Evolutionary conservation across 2,113 vertebrate species (phyloP).

Genomic region (Podarcis muralis): DNA sequence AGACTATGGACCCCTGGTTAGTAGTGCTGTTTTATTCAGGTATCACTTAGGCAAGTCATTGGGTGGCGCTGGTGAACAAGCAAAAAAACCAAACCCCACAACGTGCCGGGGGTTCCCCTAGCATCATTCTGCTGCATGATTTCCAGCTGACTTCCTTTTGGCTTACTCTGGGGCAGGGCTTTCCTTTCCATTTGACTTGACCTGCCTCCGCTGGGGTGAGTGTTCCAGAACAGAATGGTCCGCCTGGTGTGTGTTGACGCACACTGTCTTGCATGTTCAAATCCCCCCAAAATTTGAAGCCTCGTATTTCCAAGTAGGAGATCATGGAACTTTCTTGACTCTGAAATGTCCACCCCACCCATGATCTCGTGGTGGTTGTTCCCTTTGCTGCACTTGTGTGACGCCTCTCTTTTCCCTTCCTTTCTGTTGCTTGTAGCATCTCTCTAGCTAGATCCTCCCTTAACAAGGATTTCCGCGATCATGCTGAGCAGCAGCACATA

Average conservation of each 20-base stretch:
- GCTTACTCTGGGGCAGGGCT: neutral
- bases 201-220: neutral
- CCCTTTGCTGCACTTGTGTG: neutral
- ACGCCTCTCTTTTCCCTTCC: neutral
- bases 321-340: neutral
- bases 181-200: neutral
- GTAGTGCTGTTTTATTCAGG: constrained; percentile 21
- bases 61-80: neutral
- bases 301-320: neutral
- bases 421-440: constrained; percentile 76
- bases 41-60: constrained; percentile 1
- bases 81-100: neutral
- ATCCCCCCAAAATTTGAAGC: constrained; percentile 2
- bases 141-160: neutral
- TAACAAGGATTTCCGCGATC: constrained; percentile 91
- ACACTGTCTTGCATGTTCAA: neutral
- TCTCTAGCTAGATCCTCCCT: constrained; percentile 84
- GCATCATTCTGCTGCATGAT: neutral
- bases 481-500: constrained; percentile 95
- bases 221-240: neutral
- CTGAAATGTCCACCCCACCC: neutral
- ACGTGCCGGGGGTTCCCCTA: neutral
- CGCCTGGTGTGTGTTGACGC: neutral
- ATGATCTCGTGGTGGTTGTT: neutral
- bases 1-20: constrained; percentile 12